These are phyloP conservation scores for Tetragnatha versicolor DNA, from an alignment of 1,140 invertebrate genomes.

Conservation along the genomic window DNA sequence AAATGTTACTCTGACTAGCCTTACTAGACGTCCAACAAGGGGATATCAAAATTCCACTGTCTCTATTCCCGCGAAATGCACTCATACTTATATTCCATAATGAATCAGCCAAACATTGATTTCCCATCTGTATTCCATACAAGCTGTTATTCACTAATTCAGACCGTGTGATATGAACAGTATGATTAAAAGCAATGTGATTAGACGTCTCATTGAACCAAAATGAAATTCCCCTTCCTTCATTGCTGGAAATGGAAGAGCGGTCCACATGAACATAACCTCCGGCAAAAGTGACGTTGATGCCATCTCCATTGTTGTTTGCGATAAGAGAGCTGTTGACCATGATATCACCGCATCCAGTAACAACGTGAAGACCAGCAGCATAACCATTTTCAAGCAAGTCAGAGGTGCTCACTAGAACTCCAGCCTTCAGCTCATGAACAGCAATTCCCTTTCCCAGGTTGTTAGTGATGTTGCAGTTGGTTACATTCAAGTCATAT, in stretches of 20 bases:
- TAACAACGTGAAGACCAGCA: conserved; percentile 84
- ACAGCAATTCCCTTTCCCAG: conserved; percentile 89
- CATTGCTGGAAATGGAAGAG: conserved; percentile 75
- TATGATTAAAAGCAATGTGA: conserved; percentile 71
- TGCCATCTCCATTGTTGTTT: conserved; percentile 81
- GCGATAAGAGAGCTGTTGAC: conserved; percentile 87
- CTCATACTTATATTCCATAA: conserved; percentile 85
- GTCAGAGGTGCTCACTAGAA: conserved; percentile 80
- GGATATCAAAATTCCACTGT: conserved; percentile 78
- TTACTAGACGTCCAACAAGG: conserved; percentile 74
- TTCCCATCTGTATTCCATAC: conserved; percentile 78
- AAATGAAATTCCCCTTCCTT: conserved; percentile 81
- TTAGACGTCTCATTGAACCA: conserved; percentile 89
- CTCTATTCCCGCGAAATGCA: conserved; percentile 77
- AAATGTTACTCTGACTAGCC: conserved; percentile 66
- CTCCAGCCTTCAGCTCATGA: conserved; percentile 81
- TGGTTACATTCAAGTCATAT: conserved; percentile 86
- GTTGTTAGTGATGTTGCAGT: conserved; percentile 85
- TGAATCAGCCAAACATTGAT: conserved; percentile 68
- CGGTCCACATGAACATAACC: conserved; percentile 87
- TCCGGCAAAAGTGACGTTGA: conserved; percentile 84
- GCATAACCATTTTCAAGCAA: conserved; percentile 88
- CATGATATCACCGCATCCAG: conserved; percentile 89
- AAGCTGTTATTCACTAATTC: conserved; percentile 83
- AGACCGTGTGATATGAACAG: conserved; percentile 77